A percentile compares a stretch with the other conserved stretches of the same genome.
Evolutionary conservation across 2,113 vertebrate species (phyloP).

Genomic region (Paracanthobrama guichenoti): DNA sequence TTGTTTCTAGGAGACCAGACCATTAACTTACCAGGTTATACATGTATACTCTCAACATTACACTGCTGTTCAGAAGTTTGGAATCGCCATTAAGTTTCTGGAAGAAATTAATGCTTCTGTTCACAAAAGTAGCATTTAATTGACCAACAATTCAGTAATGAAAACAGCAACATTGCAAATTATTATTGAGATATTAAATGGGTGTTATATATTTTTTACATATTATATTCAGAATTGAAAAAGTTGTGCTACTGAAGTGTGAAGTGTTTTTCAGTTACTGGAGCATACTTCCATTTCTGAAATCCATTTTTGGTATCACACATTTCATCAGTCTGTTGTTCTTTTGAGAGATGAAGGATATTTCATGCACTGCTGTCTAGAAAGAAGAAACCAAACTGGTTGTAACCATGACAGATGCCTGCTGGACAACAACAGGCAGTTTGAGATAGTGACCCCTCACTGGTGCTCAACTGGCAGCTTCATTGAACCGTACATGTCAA

Average conservation of each 20-base stretch:
- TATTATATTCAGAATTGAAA: background rate
- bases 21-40: conserved; percentile 90
- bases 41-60: background rate
- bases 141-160: too few relatives aligned
- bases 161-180: background rate
- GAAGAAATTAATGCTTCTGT: background rate
- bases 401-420: conserved; percentile 6
- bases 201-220: background rate
- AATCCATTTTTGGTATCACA: background rate
- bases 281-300: background rate
- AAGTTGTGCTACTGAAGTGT: background rate
- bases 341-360: background rate
- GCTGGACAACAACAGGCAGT: conserved; percentile 1
- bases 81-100: background rate
- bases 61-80: background rate
- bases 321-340: background rate
- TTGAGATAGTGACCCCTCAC: background rate
- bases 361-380: conserved; percentile 5
- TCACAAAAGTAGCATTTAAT: background rate
- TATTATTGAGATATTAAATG: background rate
- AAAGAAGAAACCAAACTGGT: background rate
- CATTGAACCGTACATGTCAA: conserved; percentile 12
- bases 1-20: conserved; percentile 98
- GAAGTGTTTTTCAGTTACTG: background rate
- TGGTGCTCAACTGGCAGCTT: background rate